Evolutionary conservation across 2,797 vertebrate species (phyloP).

Genomic region (Parauchenoglanis ngamensis): DNA sequence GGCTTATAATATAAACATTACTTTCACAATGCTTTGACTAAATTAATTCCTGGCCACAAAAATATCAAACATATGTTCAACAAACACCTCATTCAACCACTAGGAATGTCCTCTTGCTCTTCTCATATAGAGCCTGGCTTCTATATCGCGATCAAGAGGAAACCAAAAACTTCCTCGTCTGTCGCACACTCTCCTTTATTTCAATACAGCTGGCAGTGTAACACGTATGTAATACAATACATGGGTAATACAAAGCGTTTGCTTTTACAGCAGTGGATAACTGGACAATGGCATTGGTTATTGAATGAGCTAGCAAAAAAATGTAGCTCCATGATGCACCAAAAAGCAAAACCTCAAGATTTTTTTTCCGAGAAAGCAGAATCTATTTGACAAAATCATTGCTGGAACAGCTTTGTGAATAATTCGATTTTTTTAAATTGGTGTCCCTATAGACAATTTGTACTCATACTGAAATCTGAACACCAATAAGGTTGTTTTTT

Average conservation of each 20-base stretch:
- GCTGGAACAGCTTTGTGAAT: background rate
- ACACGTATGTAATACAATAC: background rate
- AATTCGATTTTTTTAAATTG: background rate
- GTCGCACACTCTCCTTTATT: background rate
- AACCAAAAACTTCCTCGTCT: slow-evolving; percentile 4
- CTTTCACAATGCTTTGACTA: background rate
- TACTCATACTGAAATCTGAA: background rate
- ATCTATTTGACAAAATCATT: background rate
- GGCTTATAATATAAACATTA: background rate
- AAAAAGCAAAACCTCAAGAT: background rate
- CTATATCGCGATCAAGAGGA: background rate
- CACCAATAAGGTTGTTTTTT: background rate
- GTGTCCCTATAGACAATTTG: background rate
- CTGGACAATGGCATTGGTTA: background rate
- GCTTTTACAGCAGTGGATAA: background rate
- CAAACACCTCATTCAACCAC: background rate
- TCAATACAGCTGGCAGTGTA: background rate
- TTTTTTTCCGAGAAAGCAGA: too few species aligned
- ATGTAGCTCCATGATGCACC: background rate
- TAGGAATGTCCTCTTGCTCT: background rate
- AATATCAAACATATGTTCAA: background rate
- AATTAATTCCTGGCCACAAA: background rate
- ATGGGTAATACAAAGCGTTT: background rate
- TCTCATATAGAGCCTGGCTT: background rate
- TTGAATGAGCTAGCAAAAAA: background rate